These are phyloP conservation scores for Thymelicus acteon DNA, from an alignment of 2,888 invertebrate genomes.

Conservation along the genomic window DNA sequence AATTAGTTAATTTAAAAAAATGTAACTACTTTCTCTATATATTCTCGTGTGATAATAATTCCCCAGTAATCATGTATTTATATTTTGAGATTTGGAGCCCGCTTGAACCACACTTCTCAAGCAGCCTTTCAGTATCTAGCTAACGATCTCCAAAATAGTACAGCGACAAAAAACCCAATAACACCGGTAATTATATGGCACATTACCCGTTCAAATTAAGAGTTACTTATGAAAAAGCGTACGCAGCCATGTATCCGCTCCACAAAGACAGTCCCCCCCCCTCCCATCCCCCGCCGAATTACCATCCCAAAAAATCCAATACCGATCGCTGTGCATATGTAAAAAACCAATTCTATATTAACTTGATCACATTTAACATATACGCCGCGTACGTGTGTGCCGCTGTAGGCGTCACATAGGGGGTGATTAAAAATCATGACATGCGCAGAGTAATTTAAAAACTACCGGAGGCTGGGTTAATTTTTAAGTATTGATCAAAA, in stretches of 20 bases:
- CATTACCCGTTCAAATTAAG: slow-evolving; percentile 37
- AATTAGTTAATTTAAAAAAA: no score
- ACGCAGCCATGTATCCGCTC: slow-evolving; percentile 25
- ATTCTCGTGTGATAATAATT: no score
- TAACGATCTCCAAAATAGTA: neutral
- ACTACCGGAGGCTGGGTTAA: slow-evolving; percentile 83
- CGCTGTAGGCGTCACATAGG: slow-evolving; percentile 71
- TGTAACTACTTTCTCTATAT: no score
- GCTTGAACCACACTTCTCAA: no score
- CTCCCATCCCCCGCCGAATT: slow-evolving; percentile 34
- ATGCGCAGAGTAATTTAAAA: slow-evolving; percentile 84
- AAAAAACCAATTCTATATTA: slow-evolving; percentile 53
- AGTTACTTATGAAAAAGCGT: slow-evolving; percentile 37
- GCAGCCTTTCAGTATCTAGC: neutral
- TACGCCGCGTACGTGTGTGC: slow-evolving; percentile 53
- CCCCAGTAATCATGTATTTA: no score
- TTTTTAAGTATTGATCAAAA: slow-evolving; percentile 86
- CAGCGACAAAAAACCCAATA: slow-evolving; percentile 25
- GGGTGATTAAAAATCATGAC: slow-evolving; percentile 84
- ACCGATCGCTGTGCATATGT: slow-evolving; percentile 45
- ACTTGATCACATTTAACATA: slow-evolving; percentile 59
- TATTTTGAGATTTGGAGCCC: no score
- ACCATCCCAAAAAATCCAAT: slow-evolving; percentile 43
- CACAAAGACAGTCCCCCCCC: slow-evolving; percentile 32
- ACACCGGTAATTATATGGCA: slow-evolving; percentile 30